Evolutionary conservation across 1,140 invertebrate species (phyloP).

Genomic region (Bombus ignitus): DNA sequence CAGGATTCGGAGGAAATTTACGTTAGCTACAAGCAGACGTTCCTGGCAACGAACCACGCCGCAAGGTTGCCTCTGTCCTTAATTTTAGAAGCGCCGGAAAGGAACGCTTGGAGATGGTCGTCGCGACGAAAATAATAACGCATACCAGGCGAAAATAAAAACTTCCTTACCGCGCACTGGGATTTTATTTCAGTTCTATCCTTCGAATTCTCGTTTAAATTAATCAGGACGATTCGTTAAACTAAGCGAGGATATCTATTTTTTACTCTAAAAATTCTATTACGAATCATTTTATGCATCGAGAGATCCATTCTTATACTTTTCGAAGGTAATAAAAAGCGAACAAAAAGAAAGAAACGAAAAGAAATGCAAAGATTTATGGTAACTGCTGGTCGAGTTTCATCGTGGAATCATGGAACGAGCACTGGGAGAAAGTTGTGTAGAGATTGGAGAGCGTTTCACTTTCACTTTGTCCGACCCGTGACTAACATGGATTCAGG

Average conservation of each 20-base stretch:
- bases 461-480: slow-evolving; percentile 26
- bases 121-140: slow-evolving; percentile 35
- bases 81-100: slow-evolving; percentile 31
- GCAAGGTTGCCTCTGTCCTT: slow-evolving; percentile 24
- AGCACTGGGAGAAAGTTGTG: slow-evolving; percentile 27
- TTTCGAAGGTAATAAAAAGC: background rate
- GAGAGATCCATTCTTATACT: no score
- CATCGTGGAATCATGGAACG: background rate
- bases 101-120: background rate
- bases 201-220: background rate
- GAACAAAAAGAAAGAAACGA: no score
- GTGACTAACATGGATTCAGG: background rate
- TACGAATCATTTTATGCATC: no score
- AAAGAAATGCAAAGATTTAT: background rate
- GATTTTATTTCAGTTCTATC: background rate
- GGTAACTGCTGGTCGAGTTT: background rate
- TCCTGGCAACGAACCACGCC: slow-evolving; percentile 1
- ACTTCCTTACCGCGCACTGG: background rate
- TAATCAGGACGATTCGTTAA: no score
- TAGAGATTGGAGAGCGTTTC: slow-evolving; percentile 11
- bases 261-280: background rate
- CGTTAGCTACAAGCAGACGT: no score
- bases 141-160: slow-evolving; percentile 46
- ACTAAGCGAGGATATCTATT: background rate
- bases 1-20: background rate